A percentile compares a stretch with the other conserved stretches of the same genome.
These are phyloP conservation scores for Galerucella calmariensis DNA, from an alignment of 2,888 invertebrate species.

Conservation along the genomic window DNA sequence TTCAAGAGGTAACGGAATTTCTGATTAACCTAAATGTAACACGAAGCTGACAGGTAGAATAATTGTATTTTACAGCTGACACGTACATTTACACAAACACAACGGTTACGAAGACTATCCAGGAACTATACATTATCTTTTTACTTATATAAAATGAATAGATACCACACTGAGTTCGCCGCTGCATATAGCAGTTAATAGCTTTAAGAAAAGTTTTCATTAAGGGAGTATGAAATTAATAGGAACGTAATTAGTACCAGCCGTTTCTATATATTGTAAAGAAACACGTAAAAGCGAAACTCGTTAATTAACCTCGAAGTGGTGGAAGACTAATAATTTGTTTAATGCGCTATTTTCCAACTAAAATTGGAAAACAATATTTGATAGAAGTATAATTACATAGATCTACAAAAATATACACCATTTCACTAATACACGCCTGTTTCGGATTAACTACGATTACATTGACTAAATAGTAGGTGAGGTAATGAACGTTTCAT, in stretches of 20 bases:
- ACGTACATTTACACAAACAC: conserved; percentile 6
- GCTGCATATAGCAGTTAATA: conserved; percentile 14
- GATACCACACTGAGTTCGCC: conserved; percentile 13
- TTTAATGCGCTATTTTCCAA: not conserved
- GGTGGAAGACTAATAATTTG: conserved; percentile 7
- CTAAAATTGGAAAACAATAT: not conserved
- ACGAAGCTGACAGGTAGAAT: conserved; percentile 27
- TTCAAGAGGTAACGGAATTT: conserved; percentile 22
- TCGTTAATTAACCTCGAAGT: not conserved
- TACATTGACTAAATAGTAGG: no score
- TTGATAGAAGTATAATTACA: not conserved
- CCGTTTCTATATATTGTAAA: conserved; percentile 12
- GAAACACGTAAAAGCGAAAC: conserved; percentile 5
- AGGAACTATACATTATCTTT: conserved; percentile 16
- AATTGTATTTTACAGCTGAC: conserved; percentile 21
- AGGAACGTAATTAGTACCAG: conserved; percentile 11
- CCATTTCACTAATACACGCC: no score
- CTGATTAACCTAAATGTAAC: conserved; percentile 26
- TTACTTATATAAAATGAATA: conserved; percentile 11
- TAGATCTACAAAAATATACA: not conserved
- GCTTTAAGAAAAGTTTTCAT: conserved; percentile 16
- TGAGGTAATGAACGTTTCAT: no score
- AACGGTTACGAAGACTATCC: conserved; percentile 13
- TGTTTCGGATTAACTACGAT: no score
- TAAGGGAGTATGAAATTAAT: conserved; percentile 17